Conservation (phyloP, 2,888 invertebrate species). For the Pachymerium ferrugineum region DNA sequence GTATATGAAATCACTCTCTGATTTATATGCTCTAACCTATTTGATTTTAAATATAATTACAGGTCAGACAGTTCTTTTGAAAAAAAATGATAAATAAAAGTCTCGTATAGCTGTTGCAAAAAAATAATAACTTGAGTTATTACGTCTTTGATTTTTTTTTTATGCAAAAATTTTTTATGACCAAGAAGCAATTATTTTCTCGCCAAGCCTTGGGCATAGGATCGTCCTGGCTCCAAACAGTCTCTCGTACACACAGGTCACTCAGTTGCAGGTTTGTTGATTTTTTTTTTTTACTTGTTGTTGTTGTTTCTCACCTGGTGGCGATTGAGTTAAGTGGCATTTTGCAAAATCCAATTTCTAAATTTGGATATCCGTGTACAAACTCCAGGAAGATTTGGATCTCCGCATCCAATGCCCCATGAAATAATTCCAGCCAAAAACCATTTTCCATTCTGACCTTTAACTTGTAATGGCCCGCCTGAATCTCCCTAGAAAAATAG, state of each 20-base stretch:
- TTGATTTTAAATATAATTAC: neutral
- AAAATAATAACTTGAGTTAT: no score
- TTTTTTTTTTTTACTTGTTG: neutral
- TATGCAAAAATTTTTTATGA: neutral
- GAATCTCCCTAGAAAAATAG: conserved; percentile 65
- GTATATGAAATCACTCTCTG: conserved; percentile 1
- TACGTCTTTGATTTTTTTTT: no score
- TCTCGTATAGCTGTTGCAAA: no score
- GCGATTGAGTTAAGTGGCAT: conserved; percentile 6
- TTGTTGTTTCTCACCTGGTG: neutral
- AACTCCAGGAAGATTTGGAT: conserved; percentile 86
- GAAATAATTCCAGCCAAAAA: conserved; percentile 90
- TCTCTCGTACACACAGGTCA: conserved; percentile 5
- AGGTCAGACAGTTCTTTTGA: neutral
- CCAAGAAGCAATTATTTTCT: conserved; percentile 6
- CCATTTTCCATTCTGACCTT: conserved; percentile 77
- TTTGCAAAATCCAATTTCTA: conserved; percentile 70
- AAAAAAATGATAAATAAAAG: neutral
- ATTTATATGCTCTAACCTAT: neutral
- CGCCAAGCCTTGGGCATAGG: conserved; percentile 6
- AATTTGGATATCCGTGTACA: conserved; percentile 92
- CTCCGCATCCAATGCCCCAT: conserved; percentile 91
- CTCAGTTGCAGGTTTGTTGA: neutral
- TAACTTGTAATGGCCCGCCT: conserved; percentile 80
- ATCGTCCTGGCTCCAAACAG: conserved; percentile 25